Base-by-base conservation (phyloP, 2,113 vertebrate species). In the Elephas maximus region DNA sequence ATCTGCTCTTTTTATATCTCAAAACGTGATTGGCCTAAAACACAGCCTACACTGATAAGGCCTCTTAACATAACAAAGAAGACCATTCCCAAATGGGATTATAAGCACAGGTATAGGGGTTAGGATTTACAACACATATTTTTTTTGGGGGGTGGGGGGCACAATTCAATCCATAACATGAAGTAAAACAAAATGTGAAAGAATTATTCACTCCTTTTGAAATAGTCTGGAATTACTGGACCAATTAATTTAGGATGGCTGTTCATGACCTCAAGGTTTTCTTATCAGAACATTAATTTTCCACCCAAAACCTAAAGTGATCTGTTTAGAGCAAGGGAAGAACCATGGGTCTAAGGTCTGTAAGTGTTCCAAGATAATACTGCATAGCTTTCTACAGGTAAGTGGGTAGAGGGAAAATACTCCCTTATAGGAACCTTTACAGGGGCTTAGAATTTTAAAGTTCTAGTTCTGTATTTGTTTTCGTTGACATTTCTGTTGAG, bases 251-350 rank as follows among this genome's bases (percentile, higher is more conserved):
- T 87, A 71, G 77, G 57, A 57, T 48, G 44, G 14, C 17, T 63
- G 26, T 62, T 73, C 20, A 37, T 57, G 88, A 37, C 62, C 62
- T 93, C 45, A 60, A 37, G 20, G 45, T 78, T 91, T 82, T 93
- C 37, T 87, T 87, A 26, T 85, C 28, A 91, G 57, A 85, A 45
- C 67, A 85, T 79, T 84, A 41, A 91, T 79, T 28, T 48, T 91
- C 20, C 21, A 48, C 37, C 63, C 62, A 76, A 93, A 86, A 65
- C 26, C 45, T 73, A 26, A 80, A 67, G 6, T 86, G 51, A 81
- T 85, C 41, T 84, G 12, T 67, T 89, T 85, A 92, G 90, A 80
- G 28, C 33, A 71, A 93, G 90, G 45, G 17, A 24, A 74, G 45
- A 85, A 74, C 48, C 44, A 30, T 33, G 88, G 67, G 51, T 84